Evolutionary conservation across 53 echinoderm and acorn worm species (phyloP).

Genomic region (Echinometra lucunter): DNA sequence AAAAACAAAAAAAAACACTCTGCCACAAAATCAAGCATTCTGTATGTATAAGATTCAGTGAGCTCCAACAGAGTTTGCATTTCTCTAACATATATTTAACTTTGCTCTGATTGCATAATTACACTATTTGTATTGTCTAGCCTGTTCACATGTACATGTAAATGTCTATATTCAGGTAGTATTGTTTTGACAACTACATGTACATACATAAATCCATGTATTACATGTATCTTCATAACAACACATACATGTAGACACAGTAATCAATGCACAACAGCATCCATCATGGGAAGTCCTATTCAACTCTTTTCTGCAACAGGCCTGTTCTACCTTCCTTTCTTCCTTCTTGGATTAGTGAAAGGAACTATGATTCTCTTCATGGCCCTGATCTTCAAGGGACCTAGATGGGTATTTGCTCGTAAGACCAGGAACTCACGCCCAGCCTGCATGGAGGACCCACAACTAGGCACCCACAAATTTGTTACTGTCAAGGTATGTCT

Average conservation of each 20-base stretch:
- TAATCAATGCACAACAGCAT: not conserved
- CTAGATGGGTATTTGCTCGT: not conserved
- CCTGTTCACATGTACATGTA: not conserved
- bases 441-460: conserved; percentile 84
- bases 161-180: too few relatives aligned
- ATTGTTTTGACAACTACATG: too few relatives aligned
- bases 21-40: too few relatives aligned
- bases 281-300: conserved; percentile 1
- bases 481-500: conserved; percentile 77
- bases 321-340: conserved; percentile 40
- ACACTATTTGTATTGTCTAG: not conserved
- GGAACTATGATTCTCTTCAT: conserved; percentile 9
- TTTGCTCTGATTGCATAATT: not conserved
- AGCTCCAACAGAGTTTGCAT: too few relatives aligned
- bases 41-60: too few relatives aligned
- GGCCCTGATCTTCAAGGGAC: conserved; percentile 48
- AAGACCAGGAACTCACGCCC: conserved; percentile 70
- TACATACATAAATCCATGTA: too few relatives aligned
- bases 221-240: too few relatives aligned
- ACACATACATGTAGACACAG: not conserved
- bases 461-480: conserved; percentile 84
- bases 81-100: not conserved
- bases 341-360: conserved; percentile 8
- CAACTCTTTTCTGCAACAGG: conserved; percentile 19
- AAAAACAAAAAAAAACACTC: too few relatives aligned